Evolutionary conservation across 2,888 invertebrate genomes (phyloP).

Genomic region (Julus scanicus): DNA sequence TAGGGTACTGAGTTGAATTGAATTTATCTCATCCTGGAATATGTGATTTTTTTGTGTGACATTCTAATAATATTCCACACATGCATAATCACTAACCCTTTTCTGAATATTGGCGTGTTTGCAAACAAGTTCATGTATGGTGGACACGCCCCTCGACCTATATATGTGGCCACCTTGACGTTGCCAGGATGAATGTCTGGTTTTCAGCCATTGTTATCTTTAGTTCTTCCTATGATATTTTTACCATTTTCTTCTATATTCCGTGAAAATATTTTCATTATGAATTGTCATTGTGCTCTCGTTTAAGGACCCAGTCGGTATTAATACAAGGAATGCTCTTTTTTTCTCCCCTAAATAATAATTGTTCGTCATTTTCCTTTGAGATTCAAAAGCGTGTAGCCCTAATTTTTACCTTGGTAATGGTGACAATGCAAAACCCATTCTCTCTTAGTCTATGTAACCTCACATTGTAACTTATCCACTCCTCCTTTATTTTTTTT

Average conservation of each 20-base stretch:
- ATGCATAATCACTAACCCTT: not conserved
- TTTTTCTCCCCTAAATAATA: not conserved
- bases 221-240: no score
- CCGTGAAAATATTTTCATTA: slow-evolving; percentile 40
- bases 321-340: slow-evolving; percentile 9
- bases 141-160: slow-evolving; percentile 9
- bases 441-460: not conserved
- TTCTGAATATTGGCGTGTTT: not conserved
- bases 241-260: not conserved
- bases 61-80: not conserved
- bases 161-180: not conserved
- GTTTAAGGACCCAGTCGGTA: not conserved
- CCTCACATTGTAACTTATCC: slow-evolving; percentile 47
- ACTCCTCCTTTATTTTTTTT: slow-evolving; percentile 26
- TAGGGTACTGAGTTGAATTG: no score
- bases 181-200: not conserved
- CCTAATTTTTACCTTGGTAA: slow-evolving; percentile 26
- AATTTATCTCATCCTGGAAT: no score
- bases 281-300: slow-evolving; percentile 23
- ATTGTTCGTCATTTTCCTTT: slow-evolving; percentile 17
- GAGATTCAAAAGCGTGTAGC: slow-evolving; percentile 31
- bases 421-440: slow-evolving; percentile 42
- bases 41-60: no score
- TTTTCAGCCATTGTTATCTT: not conserved
- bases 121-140: not conserved